phyloP scores from a whole-genome alignment of 2,113 vertebrate species.

The Motacilla tschutschensis region DNA sequence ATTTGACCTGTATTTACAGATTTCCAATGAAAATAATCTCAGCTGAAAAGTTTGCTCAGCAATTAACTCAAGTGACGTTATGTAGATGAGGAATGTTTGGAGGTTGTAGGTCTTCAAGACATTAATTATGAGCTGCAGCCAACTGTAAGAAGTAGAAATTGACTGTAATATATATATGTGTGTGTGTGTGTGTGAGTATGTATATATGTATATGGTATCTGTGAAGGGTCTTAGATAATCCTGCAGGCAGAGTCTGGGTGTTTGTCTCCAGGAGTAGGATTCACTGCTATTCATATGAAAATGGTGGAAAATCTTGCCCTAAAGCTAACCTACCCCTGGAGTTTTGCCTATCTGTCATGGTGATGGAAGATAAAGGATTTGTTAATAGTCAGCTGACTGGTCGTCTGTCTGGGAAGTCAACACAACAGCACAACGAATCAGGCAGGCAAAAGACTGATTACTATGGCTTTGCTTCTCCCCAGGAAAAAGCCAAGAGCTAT shows the following conservation, averaged over 20 bases:
- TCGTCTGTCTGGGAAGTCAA: neutral
- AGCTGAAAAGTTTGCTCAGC: neutral
- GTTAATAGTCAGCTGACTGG: conserved; percentile 7
- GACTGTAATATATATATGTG: neutral
- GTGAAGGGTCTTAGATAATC: neutral
- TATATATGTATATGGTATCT: neutral
- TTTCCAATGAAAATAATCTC: neutral
- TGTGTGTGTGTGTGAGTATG: neutral
- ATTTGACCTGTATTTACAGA: neutral
- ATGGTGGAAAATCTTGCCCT: conserved; percentile 54
- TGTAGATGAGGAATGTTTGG: neutral
- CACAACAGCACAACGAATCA: neutral
- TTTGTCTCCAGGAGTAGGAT: conserved; percentile 2
- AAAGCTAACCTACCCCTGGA: conserved; percentile 44
- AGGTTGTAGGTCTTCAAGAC: neutral
- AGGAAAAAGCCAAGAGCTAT: neutral
- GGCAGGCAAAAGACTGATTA: conserved; percentile 3
- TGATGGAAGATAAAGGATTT: conserved; percentile 10
- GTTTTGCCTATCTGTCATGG: conserved; percentile 30
- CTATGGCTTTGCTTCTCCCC: neutral
- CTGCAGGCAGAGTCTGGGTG: neutral
- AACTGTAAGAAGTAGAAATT: neutral
- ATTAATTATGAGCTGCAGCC: neutral
- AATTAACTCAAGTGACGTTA: neutral
- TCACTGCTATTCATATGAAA: conserved; percentile 45